Evolutionary conservation across 1,140 invertebrate species (phyloP).

Genomic region (Drosophila nannoptera): DNA sequence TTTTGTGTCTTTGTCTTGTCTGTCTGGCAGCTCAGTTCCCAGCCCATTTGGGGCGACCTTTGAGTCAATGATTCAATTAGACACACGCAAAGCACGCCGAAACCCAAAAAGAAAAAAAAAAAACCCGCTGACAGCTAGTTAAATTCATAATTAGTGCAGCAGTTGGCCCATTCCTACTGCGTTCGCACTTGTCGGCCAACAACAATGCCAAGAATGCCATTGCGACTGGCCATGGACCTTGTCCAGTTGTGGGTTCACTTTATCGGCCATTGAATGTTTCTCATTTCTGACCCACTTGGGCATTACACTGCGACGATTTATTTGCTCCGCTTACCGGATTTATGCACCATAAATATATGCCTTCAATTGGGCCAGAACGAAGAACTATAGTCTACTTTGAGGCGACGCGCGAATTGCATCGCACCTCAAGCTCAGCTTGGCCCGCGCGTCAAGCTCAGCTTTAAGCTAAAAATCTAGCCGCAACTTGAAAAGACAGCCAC

Average conservation of each 20-base stretch:
- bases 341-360: too few relatives aligned
- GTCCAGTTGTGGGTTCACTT: not conserved
- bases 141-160: slow-evolving; percentile 60
- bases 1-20: not conserved
- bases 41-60: slow-evolving; percentile 63
- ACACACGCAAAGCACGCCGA: slow-evolving; percentile 41
- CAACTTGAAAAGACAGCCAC: too few relatives aligned
- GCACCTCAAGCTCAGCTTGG: too few relatives aligned
- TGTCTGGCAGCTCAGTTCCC: slow-evolving; percentile 27
- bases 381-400: too few relatives aligned
- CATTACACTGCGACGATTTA: not conserved
- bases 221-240: not conserved
- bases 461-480: too few relatives aligned
- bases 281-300: slow-evolving; percentile 16
- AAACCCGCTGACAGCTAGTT: slow-evolving; percentile 23
- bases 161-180: slow-evolving; percentile 20
- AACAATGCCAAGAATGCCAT: slow-evolving; percentile 8
- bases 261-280: too few relatives aligned
- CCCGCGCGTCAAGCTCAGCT: too few relatives aligned
- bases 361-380: too few relatives aligned
- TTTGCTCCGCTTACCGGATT: too few relatives aligned
- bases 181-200: slow-evolving; percentile 16
- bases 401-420: too few relatives aligned
- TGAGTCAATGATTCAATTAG: slow-evolving; percentile 67
- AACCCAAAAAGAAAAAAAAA: slow-evolving; percentile 9